phyloP scores from a whole-genome alignment of 2,113 vertebrate genomes.

The Callorhinus ursinus region DNA sequence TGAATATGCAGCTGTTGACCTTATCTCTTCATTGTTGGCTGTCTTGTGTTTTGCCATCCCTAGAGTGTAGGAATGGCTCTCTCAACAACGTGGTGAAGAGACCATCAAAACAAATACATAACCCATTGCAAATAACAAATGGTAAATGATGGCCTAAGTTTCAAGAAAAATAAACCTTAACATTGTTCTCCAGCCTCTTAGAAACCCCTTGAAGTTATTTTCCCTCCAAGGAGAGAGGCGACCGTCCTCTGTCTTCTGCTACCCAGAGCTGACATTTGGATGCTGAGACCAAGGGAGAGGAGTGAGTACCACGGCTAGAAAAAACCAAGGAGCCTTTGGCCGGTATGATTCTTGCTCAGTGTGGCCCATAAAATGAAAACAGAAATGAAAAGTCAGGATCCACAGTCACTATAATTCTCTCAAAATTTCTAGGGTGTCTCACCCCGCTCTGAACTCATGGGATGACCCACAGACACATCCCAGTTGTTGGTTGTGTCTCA shows the following conservation, averaged over 20 bases:
- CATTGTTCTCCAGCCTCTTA: not conserved
- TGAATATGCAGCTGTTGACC: not conserved
- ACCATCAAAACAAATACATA: not conserved
- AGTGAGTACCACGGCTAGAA: not conserved
- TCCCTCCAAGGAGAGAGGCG: not conserved
- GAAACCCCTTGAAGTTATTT: not conserved
- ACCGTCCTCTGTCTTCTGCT: not conserved
- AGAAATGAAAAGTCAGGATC: not conserved
- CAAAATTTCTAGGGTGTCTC: not conserved
- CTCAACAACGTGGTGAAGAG: not conserved
- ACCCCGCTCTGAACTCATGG: no score
- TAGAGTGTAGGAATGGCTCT: not conserved
- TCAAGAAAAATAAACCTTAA: not conserved
- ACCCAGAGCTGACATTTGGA: not conserved
- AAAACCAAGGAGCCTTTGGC: not conserved
- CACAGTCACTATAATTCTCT: not conserved
- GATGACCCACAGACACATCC: not conserved
- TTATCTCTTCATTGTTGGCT: rapidly evolving
- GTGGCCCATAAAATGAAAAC: not conserved
- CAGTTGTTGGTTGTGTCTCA: not conserved
- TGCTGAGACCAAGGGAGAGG: not conserved
- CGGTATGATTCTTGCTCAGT: not conserved
- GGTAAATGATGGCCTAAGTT: not conserved
- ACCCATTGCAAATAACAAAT: not conserved
- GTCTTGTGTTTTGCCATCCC: not conserved